Percentiles rank a stretch among this genome's conserved stretches.
Conservation (phyloP, 1,140 invertebrate genomes). For the Tribolium madens region DNA sequence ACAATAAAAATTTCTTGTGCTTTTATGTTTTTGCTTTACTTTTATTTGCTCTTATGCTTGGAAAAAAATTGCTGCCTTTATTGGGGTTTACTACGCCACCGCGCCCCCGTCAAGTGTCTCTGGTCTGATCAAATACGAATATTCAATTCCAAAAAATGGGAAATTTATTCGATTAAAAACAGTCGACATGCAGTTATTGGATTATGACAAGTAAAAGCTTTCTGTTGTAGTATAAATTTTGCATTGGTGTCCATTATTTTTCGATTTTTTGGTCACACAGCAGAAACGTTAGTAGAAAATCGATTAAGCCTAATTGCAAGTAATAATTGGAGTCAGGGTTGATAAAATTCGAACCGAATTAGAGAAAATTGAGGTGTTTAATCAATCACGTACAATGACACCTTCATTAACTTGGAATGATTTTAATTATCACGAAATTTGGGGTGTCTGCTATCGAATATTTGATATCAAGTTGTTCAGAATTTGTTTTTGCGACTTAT, state of each 20-base stretch:
- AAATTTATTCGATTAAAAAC: neutral
- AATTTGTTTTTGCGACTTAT: too few species aligned
- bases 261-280: neutral
- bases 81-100: too few species aligned
- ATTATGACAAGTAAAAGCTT: neutral
- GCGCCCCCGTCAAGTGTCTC: too few species aligned
- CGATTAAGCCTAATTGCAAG: neutral
- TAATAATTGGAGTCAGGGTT: constrained; percentile 6
- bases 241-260: neutral
- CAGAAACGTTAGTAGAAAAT: neutral
- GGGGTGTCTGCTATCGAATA: neutral
- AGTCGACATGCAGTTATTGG: neutral
- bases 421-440: neutral
- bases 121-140: too few species aligned
- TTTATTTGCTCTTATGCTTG: too few species aligned
- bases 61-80: too few species aligned
- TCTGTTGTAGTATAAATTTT: neutral
- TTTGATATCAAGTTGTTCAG: neutral
- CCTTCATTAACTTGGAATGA: constrained; percentile 27
- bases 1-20: too few species aligned
- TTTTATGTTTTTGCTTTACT: too few species aligned
- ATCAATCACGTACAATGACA: constrained; percentile 34
- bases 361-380: neutral
- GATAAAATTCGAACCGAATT: neutral
- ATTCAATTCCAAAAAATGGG: too few species aligned